phyloP scores from a whole-genome alignment of 2,113 vertebrate species.

The Ranitomeya imitator region DNA sequence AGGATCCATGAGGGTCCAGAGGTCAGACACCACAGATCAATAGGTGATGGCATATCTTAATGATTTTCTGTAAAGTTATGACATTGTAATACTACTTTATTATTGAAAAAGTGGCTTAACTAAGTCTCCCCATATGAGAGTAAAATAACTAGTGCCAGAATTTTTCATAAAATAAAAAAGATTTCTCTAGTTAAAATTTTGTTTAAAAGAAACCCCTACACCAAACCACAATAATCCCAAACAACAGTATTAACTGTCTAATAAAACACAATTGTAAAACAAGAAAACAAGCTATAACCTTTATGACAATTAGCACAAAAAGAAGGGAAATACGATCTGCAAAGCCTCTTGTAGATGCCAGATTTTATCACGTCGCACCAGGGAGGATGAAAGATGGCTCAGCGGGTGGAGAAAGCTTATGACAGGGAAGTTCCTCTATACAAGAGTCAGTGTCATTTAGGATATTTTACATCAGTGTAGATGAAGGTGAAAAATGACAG shows the following conservation, averaged over 20 bases:
- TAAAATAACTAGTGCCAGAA: background rate
- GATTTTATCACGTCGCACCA: background rate
- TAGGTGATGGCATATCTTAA: too few species aligned
- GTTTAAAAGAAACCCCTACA: background rate
- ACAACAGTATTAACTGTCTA: background rate
- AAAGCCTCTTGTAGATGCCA: background rate
- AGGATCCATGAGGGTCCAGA: too few species aligned
- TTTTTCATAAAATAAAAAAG: background rate
- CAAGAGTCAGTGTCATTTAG: background rate
- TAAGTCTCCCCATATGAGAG: background rate
- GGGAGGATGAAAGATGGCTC: constrained; percentile 10
- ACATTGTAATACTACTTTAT: too few species aligned
- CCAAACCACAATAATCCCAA: background rate
- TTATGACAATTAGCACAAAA: background rate
- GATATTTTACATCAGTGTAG: background rate
- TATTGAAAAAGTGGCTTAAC: too few species aligned
- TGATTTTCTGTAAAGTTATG: too few species aligned
- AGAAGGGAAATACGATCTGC: background rate
- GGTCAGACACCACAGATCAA: too few species aligned
- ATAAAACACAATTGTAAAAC: background rate
- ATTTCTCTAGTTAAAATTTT: background rate
- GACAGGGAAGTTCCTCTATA: background rate
- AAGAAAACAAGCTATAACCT: background rate
- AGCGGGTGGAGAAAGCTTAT: background rate
- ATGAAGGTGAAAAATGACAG: background rate